Conservation (phyloP, 64 coral and sea anemone genomes). For the Pachyseris speciosa region DNA sequence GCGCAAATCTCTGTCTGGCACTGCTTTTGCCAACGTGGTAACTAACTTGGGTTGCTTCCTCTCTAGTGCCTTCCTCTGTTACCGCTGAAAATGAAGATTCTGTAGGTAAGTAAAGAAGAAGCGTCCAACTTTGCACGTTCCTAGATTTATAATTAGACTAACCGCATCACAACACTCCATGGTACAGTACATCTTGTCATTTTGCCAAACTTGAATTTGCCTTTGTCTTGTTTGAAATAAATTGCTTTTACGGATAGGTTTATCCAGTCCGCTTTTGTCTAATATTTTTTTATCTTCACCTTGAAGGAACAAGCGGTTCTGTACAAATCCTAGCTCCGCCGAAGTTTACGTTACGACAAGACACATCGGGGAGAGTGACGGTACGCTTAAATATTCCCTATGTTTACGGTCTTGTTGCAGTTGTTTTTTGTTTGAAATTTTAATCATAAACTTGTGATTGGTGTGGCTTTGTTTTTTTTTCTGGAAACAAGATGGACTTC, state of each 20-base stretch:
- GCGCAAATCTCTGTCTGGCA: not conserved
- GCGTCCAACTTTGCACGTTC: not conserved
- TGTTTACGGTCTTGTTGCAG: not conserved
- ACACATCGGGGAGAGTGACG: not conserved
- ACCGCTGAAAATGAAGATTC: constrained; percentile 15
- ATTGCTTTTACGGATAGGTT: not conserved
- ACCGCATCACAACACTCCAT: no score
- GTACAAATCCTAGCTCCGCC: constrained; percentile 25
- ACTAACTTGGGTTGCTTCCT: not conserved
- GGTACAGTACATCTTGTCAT: no score
- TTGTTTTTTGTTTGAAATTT: not conserved
- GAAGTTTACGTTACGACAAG: constrained; percentile 32
- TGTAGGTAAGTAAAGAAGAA: not conserved
- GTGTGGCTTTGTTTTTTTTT: not conserved
- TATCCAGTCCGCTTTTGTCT: not conserved
- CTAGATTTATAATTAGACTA: not conserved
- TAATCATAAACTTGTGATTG: not conserved
- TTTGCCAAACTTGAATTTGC: constrained; percentile 13
- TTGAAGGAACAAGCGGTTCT: not conserved
- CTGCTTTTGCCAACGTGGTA: not conserved
- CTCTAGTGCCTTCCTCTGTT: not conserved
- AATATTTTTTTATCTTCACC: not conserved
- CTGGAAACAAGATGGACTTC: not conserved
- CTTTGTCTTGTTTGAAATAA: not conserved
- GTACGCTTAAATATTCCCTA: not conserved